phyloP scores from a whole-genome alignment of 2,797 vertebrate species.

The Brachymystax lenok region DNA sequence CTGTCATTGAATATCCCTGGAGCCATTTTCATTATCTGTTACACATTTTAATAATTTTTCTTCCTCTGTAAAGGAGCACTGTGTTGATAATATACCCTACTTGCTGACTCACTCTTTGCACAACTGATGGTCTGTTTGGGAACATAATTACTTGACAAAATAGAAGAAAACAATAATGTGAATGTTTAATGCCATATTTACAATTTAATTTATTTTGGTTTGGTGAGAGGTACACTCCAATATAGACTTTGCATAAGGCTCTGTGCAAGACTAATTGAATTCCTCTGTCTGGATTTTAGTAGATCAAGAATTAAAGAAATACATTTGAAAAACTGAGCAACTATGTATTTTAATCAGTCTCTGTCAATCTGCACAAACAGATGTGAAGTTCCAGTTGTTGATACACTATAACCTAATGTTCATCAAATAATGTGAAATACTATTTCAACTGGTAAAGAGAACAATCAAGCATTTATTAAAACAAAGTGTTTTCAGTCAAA shows the following conservation, averaged over 20 bases:
- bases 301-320: neutral
- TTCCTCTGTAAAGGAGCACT: conserved; percentile 51
- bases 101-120: conserved; percentile 41
- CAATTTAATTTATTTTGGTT: conserved; percentile 66
- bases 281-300: conserved; percentile 27
- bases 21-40: conserved; percentile 68
- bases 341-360: conserved; percentile 4
- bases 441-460: neutral
- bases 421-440: neutral
- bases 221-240: conserved; percentile 42
- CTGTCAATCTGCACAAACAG: neutral
- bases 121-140: conserved; percentile 13
- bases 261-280: conserved; percentile 31
- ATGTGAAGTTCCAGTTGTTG: neutral
- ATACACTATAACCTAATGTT: neutral
- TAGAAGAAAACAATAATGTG: conserved; percentile 57
- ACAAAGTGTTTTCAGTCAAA: neutral
- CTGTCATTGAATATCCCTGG: conserved; percentile 42
- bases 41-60: conserved; percentile 68
- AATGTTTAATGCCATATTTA: conserved; percentile 62
- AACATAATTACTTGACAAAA: conserved; percentile 39
- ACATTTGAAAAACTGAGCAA: conserved; percentile 7
- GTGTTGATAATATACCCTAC: conserved; percentile 57
- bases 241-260: conserved; percentile 39
- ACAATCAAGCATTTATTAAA: too few relatives aligned